A percentile compares a stretch with the other conserved stretches of the same genome.
Evolutionary conservation across 1,140 invertebrate genomes (phyloP).

Genomic region (Lysiphlebus fabarum): DNA sequence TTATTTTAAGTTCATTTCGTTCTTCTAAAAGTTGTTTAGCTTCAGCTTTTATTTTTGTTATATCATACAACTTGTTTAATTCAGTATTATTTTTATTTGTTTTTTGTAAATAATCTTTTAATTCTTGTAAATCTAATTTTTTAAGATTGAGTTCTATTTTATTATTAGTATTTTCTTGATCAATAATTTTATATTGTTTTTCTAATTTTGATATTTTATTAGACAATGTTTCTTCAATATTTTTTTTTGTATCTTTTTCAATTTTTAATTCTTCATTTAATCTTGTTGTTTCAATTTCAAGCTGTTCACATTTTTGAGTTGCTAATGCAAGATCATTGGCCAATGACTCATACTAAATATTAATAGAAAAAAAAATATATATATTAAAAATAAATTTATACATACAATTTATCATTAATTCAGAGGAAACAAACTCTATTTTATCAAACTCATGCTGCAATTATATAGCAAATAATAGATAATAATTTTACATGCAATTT

Average conservation of each 20-base stretch:
- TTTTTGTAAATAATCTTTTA: conserved; percentile 43
- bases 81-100: conserved; percentile 46
- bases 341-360: conserved; percentile 48
- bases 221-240: conserved; percentile 39
- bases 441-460: conserved; percentile 45
- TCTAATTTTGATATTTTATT: conserved; percentile 47
- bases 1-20: conserved; percentile 47
- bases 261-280: conserved; percentile 42
- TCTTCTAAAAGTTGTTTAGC: conserved; percentile 43
- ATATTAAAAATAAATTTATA: conserved; percentile 6
- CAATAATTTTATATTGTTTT: conserved; percentile 46
- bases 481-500: conserved; percentile 8
- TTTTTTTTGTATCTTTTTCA: conserved; percentile 38
- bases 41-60: conserved; percentile 47
- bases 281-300: conserved; percentile 37
- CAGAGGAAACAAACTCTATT: conserved; percentile 43
- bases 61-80: conserved; percentile 47
- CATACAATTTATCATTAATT: neutral
- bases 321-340: conserved; percentile 32
- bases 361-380: conserved; percentile 10
- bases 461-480: conserved; percentile 23
- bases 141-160: conserved; percentile 41
- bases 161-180: conserved; percentile 39
- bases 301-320: conserved; percentile 39
- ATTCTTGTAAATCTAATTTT: conserved; percentile 45